Percentiles rank a stretch among this genome's conserved stretches.
phyloP scores from a whole-genome alignment of 92 coral and sea anemone genomes.

The Umimayanthus kanabou region DNA sequence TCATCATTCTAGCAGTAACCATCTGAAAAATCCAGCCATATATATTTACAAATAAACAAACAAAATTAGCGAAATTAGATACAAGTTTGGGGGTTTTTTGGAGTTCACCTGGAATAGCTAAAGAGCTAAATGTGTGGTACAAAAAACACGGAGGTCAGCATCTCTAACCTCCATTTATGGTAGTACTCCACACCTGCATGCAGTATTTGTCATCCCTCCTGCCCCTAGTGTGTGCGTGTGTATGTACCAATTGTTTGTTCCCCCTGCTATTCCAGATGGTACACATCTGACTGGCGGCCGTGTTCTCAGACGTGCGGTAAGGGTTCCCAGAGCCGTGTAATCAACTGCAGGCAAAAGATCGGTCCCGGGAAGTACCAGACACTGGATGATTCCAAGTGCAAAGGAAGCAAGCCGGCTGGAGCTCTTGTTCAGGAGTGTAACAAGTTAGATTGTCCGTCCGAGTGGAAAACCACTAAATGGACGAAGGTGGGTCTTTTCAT shows the following conservation, averaged over 20 bases:
- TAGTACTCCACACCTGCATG: too few relatives aligned
- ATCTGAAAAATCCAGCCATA: too few relatives aligned
- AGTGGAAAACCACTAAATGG: conserved; percentile 81
- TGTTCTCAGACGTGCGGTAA: conserved; percentile 92
- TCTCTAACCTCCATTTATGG: too few relatives aligned
- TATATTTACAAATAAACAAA: too few relatives aligned
- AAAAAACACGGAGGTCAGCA: too few relatives aligned
- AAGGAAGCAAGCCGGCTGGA: conserved; percentile 55
- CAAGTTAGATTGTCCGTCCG: conserved; percentile 76
- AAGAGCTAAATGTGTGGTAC: too few relatives aligned
- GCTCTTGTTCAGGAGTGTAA: conserved; percentile 69
- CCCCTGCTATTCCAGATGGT: conserved; percentile 66
- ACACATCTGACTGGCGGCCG: conserved; percentile 80
- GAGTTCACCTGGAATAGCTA: too few relatives aligned
- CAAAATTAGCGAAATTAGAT: too few relatives aligned
- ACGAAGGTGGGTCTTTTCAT: conserved; percentile 61
- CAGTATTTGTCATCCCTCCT: neutral
- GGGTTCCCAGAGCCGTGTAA: conserved; percentile 73
- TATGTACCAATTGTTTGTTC: neutral
- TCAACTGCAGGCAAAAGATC: conserved; percentile 76
- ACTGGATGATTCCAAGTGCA: conserved; percentile 55
- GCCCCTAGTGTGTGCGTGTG: neutral
- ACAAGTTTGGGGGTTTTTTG: too few relatives aligned
- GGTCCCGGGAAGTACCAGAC: conserved; percentile 58
- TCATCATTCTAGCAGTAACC: too few relatives aligned